Conservation (phyloP, 2,113 vertebrate species). For the Leuciscus idus region DNA sequence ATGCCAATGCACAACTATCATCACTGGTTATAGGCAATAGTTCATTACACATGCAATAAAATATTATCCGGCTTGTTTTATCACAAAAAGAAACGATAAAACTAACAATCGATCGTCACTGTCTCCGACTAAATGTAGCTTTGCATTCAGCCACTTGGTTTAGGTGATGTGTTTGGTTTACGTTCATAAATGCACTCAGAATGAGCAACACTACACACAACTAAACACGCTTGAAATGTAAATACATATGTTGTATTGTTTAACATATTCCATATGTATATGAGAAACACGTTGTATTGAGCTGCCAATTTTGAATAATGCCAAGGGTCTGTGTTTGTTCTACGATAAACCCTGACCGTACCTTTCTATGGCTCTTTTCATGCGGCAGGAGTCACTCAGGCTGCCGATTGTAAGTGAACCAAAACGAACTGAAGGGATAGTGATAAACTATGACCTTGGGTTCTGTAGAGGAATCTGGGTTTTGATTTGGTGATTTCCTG, state of each 20-base stretch:
- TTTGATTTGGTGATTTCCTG: conserved; percentile 2
- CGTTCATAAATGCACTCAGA: not conserved
- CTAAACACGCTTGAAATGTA: conserved; percentile 46
- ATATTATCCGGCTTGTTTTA: conserved; percentile 30
- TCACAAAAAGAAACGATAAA: conserved; percentile 15
- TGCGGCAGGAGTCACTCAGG: conserved; percentile 18
- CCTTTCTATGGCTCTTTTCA: conserved; percentile 59
- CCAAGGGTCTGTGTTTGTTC: conserved; percentile 69
- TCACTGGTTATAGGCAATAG: not conserved
- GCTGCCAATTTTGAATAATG: conserved; percentile 70
- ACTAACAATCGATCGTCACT: conserved; percentile 19
- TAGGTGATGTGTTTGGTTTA: conserved; percentile 21
- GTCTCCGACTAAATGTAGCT: conserved; percentile 5
- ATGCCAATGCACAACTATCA: conserved; percentile 12
- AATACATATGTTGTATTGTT: conserved; percentile 51
- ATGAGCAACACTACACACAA: conserved; percentile 12
- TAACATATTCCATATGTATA: conserved; percentile 68
- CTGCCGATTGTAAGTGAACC: conserved; percentile 16
- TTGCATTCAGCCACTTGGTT: conserved; percentile 28
- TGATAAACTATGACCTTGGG: conserved; percentile 12
- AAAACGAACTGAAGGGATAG: conserved; percentile 22
- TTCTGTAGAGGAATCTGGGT: not conserved
- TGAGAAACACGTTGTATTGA: conserved; percentile 53
- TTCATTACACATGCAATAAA: conserved; percentile 17
- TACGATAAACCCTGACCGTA: conserved; percentile 66